Percentiles rank a stretch among this genome's conserved stretches.
Evolutionary conservation across 2,888 invertebrate genomes (phyloP).

Genomic region (Colletes collaris): DNA sequence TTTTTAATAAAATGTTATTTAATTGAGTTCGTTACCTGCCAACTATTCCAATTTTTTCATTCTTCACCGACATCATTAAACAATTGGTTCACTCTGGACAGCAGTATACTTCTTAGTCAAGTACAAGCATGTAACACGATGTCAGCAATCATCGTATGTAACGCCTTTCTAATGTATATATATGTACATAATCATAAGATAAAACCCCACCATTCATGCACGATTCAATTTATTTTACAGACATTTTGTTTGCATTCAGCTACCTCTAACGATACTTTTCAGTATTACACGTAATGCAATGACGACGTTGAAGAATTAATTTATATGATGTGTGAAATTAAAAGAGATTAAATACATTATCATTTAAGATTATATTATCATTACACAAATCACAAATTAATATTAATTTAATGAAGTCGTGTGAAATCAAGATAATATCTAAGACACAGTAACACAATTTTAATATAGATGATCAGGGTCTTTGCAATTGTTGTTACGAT

Average conservation of each 20-base stretch:
- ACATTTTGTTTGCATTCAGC: not conserved
- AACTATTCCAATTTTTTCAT: slow-evolving; percentile 89
- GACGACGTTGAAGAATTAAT: too few species aligned
- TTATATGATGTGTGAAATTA: not conserved
- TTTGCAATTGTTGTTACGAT: not conserved
- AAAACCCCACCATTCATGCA: slow-evolving; percentile 19
- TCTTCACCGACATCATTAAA: slow-evolving; percentile 80
- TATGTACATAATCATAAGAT: slow-evolving; percentile 9
- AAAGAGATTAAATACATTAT: not conserved
- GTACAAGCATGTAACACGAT: slow-evolving; percentile 9
- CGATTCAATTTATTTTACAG: not conserved
- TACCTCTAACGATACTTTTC: slow-evolving; percentile 10
- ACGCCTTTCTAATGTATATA: slow-evolving; percentile 2
- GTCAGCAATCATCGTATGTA: slow-evolving; percentile 12
- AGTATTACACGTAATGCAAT: not conserved
- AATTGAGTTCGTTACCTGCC: slow-evolving; percentile 86
- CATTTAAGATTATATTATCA: not conserved
- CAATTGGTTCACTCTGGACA: not conserved
- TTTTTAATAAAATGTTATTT: slow-evolving; percentile 1
- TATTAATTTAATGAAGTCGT: not conserved
- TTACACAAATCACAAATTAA: not conserved
- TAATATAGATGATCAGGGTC: not conserved
- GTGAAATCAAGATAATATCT: not conserved
- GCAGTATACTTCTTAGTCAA: not conserved
- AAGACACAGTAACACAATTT: not conserved